Conservation (phyloP, 1,140 invertebrate genomes). For the Thaumatotibia leucotreta region DNA sequence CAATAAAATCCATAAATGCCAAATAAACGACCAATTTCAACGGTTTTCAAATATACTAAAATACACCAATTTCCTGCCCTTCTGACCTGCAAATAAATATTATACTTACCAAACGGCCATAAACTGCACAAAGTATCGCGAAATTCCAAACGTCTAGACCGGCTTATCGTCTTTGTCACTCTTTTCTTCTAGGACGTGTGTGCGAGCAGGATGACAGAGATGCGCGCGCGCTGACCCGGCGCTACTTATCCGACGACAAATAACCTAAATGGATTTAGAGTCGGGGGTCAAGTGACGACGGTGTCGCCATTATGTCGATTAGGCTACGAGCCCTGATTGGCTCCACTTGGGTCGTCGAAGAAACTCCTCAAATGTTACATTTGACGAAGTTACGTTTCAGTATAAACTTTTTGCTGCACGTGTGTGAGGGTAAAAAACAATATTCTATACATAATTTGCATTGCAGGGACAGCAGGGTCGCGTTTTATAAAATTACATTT, state of each 20-base stretch:
- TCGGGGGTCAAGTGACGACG: conserved; percentile 41
- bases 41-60: neutral
- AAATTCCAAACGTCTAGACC: neutral
- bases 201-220: neutral
- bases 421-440: too few relatives aligned
- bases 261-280: conserved; percentile 36
- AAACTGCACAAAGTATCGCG: neutral
- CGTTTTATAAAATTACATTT: too few relatives aligned
- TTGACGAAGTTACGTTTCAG: too few relatives aligned
- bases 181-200: neutral
- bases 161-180: neutral
- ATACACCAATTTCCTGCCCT: neutral
- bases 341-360: neutral
- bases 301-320: conserved; percentile 44
- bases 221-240: conserved; percentile 3
- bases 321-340: conserved; percentile 13
- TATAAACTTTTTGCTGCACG: too few relatives aligned
- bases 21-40: too few relatives aligned
- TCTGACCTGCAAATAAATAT: conserved; percentile 1
- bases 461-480: too few relatives aligned
- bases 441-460: too few relatives aligned
- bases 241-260: conserved; percentile 27
- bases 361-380: too few relatives aligned
- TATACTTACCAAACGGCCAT: conserved; percentile 6
- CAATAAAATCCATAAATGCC: too few relatives aligned